Percentiles rank a stretch among this genome's conserved stretches.
These are phyloP conservation scores for Parelbella ahira DNA, from an alignment of 2,888 invertebrate genomes.

Conservation along the genomic window DNA sequence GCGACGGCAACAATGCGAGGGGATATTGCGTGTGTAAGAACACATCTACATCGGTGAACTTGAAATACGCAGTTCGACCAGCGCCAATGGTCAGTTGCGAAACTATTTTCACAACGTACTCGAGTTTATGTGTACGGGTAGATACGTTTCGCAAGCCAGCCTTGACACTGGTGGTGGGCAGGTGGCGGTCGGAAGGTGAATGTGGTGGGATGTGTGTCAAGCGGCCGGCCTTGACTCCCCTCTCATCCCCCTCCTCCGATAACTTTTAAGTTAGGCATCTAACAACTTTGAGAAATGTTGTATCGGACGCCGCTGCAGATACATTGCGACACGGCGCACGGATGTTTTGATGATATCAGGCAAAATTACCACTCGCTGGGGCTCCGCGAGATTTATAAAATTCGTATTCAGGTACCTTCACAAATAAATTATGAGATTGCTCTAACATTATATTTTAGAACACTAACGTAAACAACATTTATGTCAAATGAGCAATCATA, in stretches of 20 bases:
- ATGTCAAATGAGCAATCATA: no score
- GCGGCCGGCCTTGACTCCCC: constrained; percentile 72
- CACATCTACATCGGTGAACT: constrained; percentile 29
- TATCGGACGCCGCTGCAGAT: constrained; percentile 5
- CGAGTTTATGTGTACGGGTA: constrained; percentile 30
- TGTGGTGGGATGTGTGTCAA: constrained; percentile 72
- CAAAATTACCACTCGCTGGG: background rate
- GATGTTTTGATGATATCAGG: background rate
- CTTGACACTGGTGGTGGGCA: constrained; percentile 71
- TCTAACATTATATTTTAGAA: no score
- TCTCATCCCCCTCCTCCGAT: constrained; percentile 50
- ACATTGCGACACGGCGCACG: constrained; percentile 9
- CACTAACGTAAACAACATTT: no score
- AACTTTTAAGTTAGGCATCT: constrained; percentile 40
- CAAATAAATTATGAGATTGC: no score
- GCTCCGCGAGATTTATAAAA: background rate
- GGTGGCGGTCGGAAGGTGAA: constrained; percentile 72
- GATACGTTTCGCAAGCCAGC: constrained; percentile 66
- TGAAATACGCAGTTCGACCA: constrained; percentile 25
- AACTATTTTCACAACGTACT: constrained; percentile 43
- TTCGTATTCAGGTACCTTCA: no score
- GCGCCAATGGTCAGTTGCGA: constrained; percentile 30
- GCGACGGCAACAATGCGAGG: background rate
- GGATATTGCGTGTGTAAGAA: background rate
- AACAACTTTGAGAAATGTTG: constrained; percentile 23